These are phyloP conservation scores for Merodon equestris DNA, from an alignment of 2,888 invertebrate genomes.

Conservation along the genomic window DNA sequence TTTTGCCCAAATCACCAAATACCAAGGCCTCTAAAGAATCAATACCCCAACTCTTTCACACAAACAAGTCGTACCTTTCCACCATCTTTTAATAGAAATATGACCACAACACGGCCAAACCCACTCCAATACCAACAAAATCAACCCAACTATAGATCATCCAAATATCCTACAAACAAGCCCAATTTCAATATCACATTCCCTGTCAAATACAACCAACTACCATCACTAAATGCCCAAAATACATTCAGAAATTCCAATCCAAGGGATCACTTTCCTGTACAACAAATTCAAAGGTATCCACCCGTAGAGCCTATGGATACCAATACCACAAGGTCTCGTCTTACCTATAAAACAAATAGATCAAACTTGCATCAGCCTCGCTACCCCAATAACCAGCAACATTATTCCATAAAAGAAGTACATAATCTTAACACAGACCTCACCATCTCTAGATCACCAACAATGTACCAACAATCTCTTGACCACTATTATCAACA, in stretches of 20 bases:
- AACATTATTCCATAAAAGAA: not conserved
- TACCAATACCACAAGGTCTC: slow-evolving; percentile 2
- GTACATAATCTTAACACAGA: slow-evolving; percentile 1
- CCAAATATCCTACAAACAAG: too few relatives aligned
- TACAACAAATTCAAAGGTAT: too few relatives aligned
- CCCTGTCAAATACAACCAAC: not conserved
- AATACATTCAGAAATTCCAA: not conserved
- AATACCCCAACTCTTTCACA: not conserved
- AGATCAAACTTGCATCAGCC: slow-evolving; percentile 9
- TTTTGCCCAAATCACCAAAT: too few relatives aligned
- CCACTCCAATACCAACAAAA: too few relatives aligned
- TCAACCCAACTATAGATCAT: too few relatives aligned
- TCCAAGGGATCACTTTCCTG: not conserved
- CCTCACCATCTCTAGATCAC: not conserved
- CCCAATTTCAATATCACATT: too few relatives aligned
- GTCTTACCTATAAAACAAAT: slow-evolving; percentile 4
- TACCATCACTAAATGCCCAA: not conserved
- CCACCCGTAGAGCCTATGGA: too few relatives aligned
- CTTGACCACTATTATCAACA: not conserved
- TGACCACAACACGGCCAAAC: too few relatives aligned
- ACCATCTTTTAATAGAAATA: too few relatives aligned
- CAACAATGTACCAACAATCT: too few relatives aligned
- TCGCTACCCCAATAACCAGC: not conserved
- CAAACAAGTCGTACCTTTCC: too few relatives aligned
- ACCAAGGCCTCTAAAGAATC: too few relatives aligned